Evolutionary conservation across 2,113 vertebrate genomes (phyloP).

Genomic region (Crotalus viridis): DNA sequence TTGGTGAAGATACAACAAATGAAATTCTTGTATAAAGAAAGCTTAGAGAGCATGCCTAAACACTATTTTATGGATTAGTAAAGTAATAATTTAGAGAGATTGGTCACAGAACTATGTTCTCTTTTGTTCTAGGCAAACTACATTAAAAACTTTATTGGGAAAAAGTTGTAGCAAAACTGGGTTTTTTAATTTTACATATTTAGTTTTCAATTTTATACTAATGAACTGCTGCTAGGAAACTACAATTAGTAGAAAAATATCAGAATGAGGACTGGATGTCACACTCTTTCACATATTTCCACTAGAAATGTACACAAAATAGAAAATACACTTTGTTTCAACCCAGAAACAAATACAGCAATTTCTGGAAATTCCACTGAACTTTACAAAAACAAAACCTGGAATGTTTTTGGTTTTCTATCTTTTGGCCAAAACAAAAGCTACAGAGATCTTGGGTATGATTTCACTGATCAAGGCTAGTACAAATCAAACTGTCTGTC

Average conservation of each 20-base stretch:
- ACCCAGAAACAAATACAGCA: neutral
- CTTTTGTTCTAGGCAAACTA: neutral
- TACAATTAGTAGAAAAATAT: neutral
- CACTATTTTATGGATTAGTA: neutral
- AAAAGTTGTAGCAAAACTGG: neutral
- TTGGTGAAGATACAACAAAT: conserved; percentile 11
- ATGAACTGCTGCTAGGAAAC: neutral
- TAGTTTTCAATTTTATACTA: neutral
- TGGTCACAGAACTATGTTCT: neutral
- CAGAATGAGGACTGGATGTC: neutral
- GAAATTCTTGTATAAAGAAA: conserved; percentile 21
- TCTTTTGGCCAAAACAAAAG: neutral
- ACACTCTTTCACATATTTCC: neutral
- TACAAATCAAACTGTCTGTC: neutral
- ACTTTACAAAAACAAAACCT: neutral
- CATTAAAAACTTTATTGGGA: neutral
- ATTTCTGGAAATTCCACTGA: neutral
- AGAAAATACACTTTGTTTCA: neutral
- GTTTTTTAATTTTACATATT: neutral
- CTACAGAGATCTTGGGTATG: neutral
- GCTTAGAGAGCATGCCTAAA: neutral
- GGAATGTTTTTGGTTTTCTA: neutral
- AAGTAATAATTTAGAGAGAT: neutral
- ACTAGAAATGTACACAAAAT: neutral
- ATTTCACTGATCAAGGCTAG: neutral